phyloP scores from a whole-genome alignment of 2,888 invertebrate species.

The Lamellibrachia columna region DNA sequence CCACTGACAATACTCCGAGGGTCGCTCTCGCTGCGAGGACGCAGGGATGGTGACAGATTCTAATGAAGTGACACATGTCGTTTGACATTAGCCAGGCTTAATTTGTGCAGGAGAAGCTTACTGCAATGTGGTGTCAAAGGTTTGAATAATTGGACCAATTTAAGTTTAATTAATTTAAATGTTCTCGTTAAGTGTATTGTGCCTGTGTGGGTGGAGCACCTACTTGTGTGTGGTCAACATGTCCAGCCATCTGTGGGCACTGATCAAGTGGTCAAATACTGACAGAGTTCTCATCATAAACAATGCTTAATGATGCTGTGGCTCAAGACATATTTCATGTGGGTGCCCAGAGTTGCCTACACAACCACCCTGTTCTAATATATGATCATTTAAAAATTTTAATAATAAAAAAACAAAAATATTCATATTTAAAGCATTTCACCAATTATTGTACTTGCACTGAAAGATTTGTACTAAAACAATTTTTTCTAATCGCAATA shows the following conservation, averaged over 20 bases:
- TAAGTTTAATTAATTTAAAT: conserved; percentile 16
- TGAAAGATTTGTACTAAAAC: background rate
- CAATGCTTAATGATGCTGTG: background rate
- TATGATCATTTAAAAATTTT: background rate
- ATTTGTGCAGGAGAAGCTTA: conserved; percentile 5
- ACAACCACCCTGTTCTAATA: background rate
- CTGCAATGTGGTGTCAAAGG: background rate
- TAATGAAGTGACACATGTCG: conserved; percentile 3
- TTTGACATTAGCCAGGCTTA: background rate
- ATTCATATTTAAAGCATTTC: background rate
- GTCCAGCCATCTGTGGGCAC: background rate
- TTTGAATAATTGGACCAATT: conserved; percentile 11
- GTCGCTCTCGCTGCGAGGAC: background rate
- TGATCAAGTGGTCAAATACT: background rate
- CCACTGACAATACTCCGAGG: background rate
- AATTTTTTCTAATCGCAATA: background rate
- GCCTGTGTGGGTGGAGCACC: background rate
- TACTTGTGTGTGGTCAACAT: background rate
- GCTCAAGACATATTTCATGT: background rate
- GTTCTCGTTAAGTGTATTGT: background rate
- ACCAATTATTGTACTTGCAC: background rate
- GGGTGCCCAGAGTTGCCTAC: too few species aligned
- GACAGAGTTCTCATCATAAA: background rate
- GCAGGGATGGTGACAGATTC: background rate
- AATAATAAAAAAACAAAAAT: background rate